Evolutionary conservation across 2,888 invertebrate genomes (phyloP).

Genomic region (Aporophyla nigra): DNA sequence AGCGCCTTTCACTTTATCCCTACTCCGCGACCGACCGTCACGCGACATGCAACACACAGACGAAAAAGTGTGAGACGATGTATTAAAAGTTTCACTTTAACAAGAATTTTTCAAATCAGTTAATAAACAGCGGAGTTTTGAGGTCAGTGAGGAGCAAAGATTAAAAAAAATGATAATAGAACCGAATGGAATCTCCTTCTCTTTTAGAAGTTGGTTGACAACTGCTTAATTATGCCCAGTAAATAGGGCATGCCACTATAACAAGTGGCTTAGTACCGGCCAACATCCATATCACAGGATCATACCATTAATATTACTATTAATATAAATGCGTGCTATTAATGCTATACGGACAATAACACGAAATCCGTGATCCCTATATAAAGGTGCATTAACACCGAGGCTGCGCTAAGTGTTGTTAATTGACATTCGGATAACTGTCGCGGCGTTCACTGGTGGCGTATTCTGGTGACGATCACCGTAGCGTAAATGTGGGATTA

Average conservation of each 20-base stretch:
- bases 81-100: too few species aligned
- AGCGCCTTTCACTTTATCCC: too few species aligned
- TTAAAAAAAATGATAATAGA: too few species aligned
- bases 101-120: too few species aligned
- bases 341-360: slow-evolving; percentile 14
- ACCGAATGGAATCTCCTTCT: too few species aligned
- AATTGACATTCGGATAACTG: slow-evolving; percentile 74
- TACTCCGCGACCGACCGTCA: too few species aligned
- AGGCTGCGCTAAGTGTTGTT: slow-evolving; percentile 63
- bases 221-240: background rate
- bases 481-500: background rate
- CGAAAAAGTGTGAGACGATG: too few species aligned
- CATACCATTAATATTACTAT: too few species aligned
- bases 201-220: too few species aligned
- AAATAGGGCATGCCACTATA: background rate
- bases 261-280: background rate
- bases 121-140: too few species aligned
- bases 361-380: slow-evolving; percentile 46
- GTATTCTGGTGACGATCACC: slow-evolving; percentile 58
- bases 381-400: slow-evolving; percentile 59
- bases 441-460: slow-evolving; percentile 47
- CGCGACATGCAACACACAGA: too few species aligned
- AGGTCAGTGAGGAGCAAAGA: too few species aligned
- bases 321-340: slow-evolving; percentile 5
- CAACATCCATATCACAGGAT: slow-evolving; percentile 19